Percentiles rank a stretch among this genome's conserved stretches.
Evolutionary conservation across 1,140 invertebrate species (phyloP).

Genomic region (Oreohelix idahoensis): DNA sequence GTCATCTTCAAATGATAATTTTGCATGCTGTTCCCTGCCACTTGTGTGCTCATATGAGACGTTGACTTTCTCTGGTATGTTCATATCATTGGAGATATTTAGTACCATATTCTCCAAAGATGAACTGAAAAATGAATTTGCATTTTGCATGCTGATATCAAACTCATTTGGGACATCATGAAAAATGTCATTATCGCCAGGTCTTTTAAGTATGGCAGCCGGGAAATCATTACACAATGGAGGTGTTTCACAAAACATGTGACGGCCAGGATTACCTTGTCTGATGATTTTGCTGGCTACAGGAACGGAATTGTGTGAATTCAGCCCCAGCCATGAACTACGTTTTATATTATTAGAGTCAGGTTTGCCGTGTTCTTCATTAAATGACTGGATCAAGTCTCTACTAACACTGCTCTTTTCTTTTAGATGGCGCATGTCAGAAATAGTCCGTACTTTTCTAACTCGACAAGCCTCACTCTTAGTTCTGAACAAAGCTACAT

Average conservation of each 20-base stretch:
- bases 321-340: neutral
- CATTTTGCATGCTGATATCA: conserved; percentile 14
- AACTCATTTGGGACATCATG: neutral
- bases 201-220: neutral
- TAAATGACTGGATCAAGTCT: conserved; percentile 37
- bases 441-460: conserved; percentile 29
- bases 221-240: neutral
- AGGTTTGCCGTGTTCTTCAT: conserved; percentile 8
- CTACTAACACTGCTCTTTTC: conserved; percentile 36
- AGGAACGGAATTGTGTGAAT: neutral
- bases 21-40: too few species aligned
- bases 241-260: neutral
- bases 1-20: neutral
- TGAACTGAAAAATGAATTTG: neutral
- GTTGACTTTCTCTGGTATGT: neutral
- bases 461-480: neutral
- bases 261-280: neutral
- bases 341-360: neutral
- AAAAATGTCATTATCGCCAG: neutral
- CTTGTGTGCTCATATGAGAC: neutral
- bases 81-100: neutral
- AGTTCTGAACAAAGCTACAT: conserved; percentile 4
- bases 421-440: conserved; percentile 22
- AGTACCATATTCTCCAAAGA: neutral
- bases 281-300: neutral